Evolutionary conservation across 1,140 invertebrate species (phyloP).

Genomic region (Lepidotrigona ventralis): DNA sequence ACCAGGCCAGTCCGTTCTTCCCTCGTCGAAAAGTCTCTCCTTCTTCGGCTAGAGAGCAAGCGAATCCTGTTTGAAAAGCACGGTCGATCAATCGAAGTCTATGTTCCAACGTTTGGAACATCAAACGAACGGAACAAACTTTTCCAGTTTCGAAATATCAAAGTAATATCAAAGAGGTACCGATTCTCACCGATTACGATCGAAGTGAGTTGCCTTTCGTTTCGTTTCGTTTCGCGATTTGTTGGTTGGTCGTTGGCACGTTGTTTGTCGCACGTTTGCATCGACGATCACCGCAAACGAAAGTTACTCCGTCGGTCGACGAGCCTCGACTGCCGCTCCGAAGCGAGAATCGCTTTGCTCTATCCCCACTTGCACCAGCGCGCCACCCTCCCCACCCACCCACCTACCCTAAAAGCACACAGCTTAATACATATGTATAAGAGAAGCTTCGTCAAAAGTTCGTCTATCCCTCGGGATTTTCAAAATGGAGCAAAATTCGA

Average conservation of each 20-base stretch:
- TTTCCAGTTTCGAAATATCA: not conserved
- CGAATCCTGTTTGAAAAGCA: not conserved
- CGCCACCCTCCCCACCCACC: not conserved
- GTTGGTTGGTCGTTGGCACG: not conserved
- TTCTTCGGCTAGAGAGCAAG: not conserved
- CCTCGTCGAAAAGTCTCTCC: not conserved
- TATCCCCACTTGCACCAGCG: constrained; percentile 47
- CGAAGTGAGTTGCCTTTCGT: not conserved
- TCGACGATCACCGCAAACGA: constrained; percentile 43
- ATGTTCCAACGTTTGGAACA: not conserved
- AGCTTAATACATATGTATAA: no score
- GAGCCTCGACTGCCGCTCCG: constrained; percentile 51
- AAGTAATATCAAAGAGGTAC: not conserved
- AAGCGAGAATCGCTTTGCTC: constrained; percentile 51
- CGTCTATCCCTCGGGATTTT: not conserved
- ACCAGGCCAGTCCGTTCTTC: not conserved
- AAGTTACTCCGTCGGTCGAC: constrained; percentile 65
- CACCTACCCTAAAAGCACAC: not conserved
- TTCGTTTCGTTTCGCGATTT: not conserved
- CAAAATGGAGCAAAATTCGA: not conserved
- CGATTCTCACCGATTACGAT: not conserved
- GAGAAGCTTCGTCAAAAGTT: no score
- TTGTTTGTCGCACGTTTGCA: constrained; percentile 15
- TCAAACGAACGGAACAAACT: not conserved
- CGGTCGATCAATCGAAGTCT: constrained; percentile 16